A percentile compares a stretch with the other conserved stretches of the same genome.
These are phyloP conservation scores for Phainopepla nitens DNA, from an alignment of 2,113 vertebrate species.

Conservation along the genomic window DNA sequence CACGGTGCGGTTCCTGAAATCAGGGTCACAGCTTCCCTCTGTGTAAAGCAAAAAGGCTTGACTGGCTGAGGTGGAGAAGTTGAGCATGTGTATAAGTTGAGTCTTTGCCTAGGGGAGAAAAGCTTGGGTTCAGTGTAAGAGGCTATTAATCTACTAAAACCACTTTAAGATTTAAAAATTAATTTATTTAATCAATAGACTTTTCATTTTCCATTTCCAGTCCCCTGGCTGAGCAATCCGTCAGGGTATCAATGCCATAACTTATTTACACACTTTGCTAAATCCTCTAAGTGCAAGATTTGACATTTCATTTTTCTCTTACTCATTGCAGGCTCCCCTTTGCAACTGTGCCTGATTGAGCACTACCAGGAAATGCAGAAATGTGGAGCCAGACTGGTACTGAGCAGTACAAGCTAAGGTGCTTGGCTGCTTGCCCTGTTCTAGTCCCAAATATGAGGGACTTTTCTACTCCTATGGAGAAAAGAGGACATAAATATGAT, in stretches of 20 bases:
- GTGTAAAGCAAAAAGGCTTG: neutral
- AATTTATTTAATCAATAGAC: neutral
- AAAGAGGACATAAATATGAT: neutral
- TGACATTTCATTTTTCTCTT: neutral
- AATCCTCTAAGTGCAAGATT: neutral
- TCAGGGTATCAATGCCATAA: neutral
- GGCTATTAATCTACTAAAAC: neutral
- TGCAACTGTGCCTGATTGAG: neutral
- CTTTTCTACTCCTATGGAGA: neutral
- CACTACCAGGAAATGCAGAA: neutral
- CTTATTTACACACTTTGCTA: neutral
- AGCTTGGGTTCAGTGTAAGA: neutral
- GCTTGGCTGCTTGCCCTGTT: neutral
- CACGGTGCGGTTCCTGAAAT: neutral
- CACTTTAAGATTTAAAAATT: neutral
- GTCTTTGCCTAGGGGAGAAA: neutral
- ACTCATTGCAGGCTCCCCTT: neutral
- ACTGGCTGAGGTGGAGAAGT: neutral
- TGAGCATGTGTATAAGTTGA: accelerated
- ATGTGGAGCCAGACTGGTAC: neutral
- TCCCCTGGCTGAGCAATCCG: neutral
- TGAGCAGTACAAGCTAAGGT: neutral
- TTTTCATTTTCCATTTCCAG: neutral
- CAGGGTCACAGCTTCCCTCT: neutral
- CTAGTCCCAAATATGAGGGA: neutral